Base-by-base conservation (phyloP, 2,797 vertebrate species). In the Catamblyrhynchus diadema region DNA sequence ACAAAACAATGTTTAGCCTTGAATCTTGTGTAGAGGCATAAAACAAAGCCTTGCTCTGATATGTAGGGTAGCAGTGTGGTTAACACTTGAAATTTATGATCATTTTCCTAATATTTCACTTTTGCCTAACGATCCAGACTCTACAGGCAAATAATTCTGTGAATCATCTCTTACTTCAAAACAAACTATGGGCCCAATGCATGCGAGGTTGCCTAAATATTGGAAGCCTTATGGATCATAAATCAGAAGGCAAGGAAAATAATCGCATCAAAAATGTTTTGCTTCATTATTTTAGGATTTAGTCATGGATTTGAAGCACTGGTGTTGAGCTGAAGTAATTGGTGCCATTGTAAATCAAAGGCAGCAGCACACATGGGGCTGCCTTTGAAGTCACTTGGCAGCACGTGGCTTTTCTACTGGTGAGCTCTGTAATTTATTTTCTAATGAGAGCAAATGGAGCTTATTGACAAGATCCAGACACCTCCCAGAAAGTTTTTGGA, bases 181-280 rank as follows among this genome's bases (percentile, higher is more conserved):
- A 84, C 42, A 85, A 86, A 77, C 19, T 54, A 14, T 8, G 32
- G 30, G 27, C 37, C 47, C 30, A 50, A 10, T 6, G 32, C 47
- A 12, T n/a, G 47, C 2, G 4, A 56, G 87, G 60, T 30, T 66
- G 73, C 72, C 69, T 81, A 88, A 88, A 90, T 90, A 81, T 65
- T 81, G 27, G 74, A 86, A 96, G 45, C 24, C 51, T 22, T 80
- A 37, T 41, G 80, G 61, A 54, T 72, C 77, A 73, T 93, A 95
- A 91, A 96, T 87, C 87, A 91, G 87, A 65, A 75, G 33, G 42
- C 30, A 44, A 69, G 50, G 69, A 93, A 96, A 94, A 94, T 69
- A 94, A 79, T 75, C 44, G 62, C 51, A 86, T 81, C 23, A 83
- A 30, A 87, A 56, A 81, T 13, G 48, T 66, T 95, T 69, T 62